These are phyloP conservation scores for Caenorhabditis imperialis DNA, from an alignment of 2,888 invertebrate genomes.

Conservation along the genomic window DNA sequence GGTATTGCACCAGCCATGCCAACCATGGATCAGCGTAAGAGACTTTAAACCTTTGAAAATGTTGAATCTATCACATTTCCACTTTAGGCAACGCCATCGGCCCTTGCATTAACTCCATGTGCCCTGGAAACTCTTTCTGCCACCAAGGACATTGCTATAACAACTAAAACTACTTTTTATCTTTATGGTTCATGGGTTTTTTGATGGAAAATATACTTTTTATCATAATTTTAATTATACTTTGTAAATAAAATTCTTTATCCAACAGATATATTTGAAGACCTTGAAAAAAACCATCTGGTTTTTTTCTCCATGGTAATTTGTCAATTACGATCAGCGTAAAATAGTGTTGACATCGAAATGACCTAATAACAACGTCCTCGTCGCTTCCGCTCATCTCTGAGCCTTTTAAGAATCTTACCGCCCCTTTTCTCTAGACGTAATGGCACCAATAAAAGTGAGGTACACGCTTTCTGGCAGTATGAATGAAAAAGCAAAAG, in stretches of 20 bases:
- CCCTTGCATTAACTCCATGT: constrained; percentile 57
- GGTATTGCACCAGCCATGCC: constrained; percentile 63
- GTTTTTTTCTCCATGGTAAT: constrained; percentile 28
- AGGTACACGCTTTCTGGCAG: constrained; percentile 42
- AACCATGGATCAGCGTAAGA: constrained; percentile 49
- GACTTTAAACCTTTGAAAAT: background rate
- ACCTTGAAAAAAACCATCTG: too few relatives aligned
- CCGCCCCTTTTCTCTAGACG: constrained; percentile 30
- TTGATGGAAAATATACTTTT: too few relatives aligned
- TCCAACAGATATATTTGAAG: background rate
- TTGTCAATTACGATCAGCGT: constrained; percentile 53
- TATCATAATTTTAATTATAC: background rate
- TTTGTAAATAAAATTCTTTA: background rate
- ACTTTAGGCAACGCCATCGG: constrained; percentile 60
- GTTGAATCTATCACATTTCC: background rate
- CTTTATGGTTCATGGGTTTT: too few relatives aligned
- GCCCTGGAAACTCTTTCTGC: constrained; percentile 58
- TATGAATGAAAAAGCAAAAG: background rate
- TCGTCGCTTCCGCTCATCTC: constrained; percentile 1
- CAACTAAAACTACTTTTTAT: constrained; percentile 7
- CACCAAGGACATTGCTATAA: constrained; percentile 58
- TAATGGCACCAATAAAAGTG: constrained; percentile 51
- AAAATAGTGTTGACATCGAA: constrained; percentile 34
- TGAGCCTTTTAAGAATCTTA: background rate
- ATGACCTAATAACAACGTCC: constrained; percentile 43